Percentiles rank a stretch among this genome's conserved stretches.
Conservation (phyloP, 2,888 invertebrate genomes). For the Callyntrura sp. region DNA sequence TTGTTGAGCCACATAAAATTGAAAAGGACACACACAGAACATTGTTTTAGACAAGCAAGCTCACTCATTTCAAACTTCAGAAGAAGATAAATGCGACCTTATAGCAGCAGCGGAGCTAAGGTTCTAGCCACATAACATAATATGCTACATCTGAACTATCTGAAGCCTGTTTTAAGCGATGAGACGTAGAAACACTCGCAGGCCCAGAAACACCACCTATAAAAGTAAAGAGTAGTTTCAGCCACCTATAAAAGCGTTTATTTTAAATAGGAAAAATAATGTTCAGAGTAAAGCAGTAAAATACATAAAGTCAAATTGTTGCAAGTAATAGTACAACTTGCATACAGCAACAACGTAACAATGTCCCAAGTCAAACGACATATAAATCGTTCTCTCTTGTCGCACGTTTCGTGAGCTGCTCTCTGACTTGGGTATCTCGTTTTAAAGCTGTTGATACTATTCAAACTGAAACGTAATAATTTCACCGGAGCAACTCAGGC, state of each 20-base stretch:
- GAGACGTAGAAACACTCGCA: too few species aligned
- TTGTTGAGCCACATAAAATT: slow-evolving; percentile 66
- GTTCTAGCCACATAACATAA: not conserved
- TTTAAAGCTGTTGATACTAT: slow-evolving; percentile 52
- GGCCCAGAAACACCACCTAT: not conserved
- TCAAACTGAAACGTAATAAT: slow-evolving; percentile 48
- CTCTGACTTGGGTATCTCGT: slow-evolving; percentile 17
- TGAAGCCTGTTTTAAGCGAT: too few species aligned
- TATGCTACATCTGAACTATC: too few species aligned
- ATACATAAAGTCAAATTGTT: slow-evolving; percentile 56
- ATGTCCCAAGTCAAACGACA: slow-evolving; percentile 47
- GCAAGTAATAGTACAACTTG: slow-evolving; percentile 29
- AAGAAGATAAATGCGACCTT: slow-evolving; percentile 64
- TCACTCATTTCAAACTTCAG: slow-evolving; percentile 66
- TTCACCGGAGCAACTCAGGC: slow-evolving; percentile 6
- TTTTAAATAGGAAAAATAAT: not conserved
- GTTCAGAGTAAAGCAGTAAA: slow-evolving; percentile 32
- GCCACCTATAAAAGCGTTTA: not conserved
- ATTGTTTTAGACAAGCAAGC: slow-evolving; percentile 73
- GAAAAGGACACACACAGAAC: slow-evolving; percentile 71
- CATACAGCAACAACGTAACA: slow-evolving; percentile 28
- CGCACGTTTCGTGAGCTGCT: slow-evolving; percentile 53
- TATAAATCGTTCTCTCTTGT: slow-evolving; percentile 52
- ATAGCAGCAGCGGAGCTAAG: not conserved
- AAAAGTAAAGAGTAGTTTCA: not conserved